Evolutionary conservation across 2,797 vertebrate genomes (phyloP).

Genomic region (Mormyrops boulengeri): DNA sequence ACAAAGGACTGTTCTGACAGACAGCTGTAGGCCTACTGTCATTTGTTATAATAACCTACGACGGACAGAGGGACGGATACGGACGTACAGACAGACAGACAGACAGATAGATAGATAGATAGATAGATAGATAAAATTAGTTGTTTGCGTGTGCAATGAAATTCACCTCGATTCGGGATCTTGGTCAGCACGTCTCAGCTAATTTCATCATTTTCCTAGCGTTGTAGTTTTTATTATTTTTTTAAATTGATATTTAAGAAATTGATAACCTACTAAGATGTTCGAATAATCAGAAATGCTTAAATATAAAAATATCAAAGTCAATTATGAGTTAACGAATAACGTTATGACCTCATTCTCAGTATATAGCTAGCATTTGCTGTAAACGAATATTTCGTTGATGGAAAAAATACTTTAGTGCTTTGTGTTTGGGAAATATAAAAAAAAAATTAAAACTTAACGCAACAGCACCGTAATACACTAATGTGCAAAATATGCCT

Average conservation of each 20-base stretch:
- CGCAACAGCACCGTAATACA: background rate
- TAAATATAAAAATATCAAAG: background rate
- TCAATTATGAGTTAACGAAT: background rate
- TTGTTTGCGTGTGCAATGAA: background rate
- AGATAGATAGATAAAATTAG: background rate
- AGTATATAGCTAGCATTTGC: background rate
- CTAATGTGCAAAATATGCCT: background rate
- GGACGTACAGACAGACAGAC: background rate
- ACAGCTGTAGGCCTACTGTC: background rate
- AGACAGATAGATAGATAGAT: background rate
- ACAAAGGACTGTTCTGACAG: background rate
- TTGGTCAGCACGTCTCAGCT: background rate
- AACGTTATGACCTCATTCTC: background rate
- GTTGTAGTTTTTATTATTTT: background rate
- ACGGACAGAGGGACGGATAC: background rate
- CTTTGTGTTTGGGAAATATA: background rate
- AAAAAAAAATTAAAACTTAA: background rate
- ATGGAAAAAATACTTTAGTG: background rate
- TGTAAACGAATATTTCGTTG: background rate
- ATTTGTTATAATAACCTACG: background rate
- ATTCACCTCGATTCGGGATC: background rate
- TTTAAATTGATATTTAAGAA: background rate
- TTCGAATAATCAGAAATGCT: background rate
- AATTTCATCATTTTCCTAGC: background rate
- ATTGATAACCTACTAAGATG: background rate